Base-by-base conservation (phyloP, 2,113 vertebrate species). In the Lagopus leucura region DNA sequence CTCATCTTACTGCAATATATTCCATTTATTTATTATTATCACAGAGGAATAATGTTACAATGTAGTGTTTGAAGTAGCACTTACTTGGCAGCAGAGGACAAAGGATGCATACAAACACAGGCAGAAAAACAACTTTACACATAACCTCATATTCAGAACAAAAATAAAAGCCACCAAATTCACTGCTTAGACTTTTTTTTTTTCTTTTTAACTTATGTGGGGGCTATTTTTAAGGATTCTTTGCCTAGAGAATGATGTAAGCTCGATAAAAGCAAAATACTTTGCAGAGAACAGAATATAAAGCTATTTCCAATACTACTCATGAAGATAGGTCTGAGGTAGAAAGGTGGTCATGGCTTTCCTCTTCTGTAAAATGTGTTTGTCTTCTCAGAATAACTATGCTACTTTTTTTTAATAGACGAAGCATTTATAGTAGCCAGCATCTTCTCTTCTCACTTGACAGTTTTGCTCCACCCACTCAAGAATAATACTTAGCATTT, bases 271-370 rank as follows among this genome's bases (percentile, higher is more conserved):
- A 97, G 97, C 96, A 71, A 94, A 95, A 82, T 70, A 94, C 82
- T 92, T 97, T 90, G 85, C 96, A 96, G 96, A 97, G 88, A 94
- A 85, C 82, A 96, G 94, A 79, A 94, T 94, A 97, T 97, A 97
- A 97, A 97, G 97, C 98, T 97, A 97, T 97, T 97, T 97, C 97
- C 97, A 97, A 98, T 96, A 94, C 95, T 93, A 98, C 97, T 97
- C 97, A 97, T 96, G 97, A 97, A 98, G 98, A 98, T 94, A 97
- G 98, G 96, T 98, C 98, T 99, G 99, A 99, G 99, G 99, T 99
- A 99, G 99, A 99, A 99, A 99, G 98, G 98, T 98, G 98, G 98
- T 98, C 98, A 98, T 98, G 99, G 99, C 98, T 99, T 99, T 99
- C 98, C 98, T 98, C 98, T 98, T 98, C 97, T 98, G 98, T 96